Evolutionary conservation across 2,888 invertebrate genomes (phyloP).

Genomic region (Cerceris ruficornis): DNA sequence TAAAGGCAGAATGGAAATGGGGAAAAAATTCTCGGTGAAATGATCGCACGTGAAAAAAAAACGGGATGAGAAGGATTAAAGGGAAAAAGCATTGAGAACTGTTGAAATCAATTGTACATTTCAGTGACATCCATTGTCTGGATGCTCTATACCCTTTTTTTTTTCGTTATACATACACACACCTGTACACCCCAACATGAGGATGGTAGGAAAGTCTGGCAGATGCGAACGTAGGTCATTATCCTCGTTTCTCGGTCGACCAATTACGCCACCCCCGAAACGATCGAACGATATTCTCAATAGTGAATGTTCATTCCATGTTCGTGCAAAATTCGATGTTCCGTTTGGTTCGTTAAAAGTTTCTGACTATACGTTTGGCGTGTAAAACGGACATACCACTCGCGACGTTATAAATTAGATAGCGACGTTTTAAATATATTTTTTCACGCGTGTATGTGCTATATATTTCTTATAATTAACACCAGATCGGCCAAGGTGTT

Average conservation of each 20-base stretch:
- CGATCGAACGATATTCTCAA: conserved; percentile 35
- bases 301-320: neutral
- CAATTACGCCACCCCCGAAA: conserved; percentile 45
- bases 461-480: no score
- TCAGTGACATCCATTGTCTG: conserved; percentile 3
- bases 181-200: neutral
- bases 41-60: conserved; percentile 4
- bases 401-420: no score
- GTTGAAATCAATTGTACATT: conserved; percentile 13
- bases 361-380: no score
- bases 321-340: neutral
- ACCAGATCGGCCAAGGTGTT: no score
- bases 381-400: no score
- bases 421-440: no score
- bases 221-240: conserved; percentile 2
- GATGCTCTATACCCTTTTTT: neutral
- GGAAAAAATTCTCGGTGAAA: conserved; percentile 6
- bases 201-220: neutral
- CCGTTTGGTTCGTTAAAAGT: neutral
- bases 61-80: neutral
- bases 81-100: conserved; percentile 1
- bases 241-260: conserved; percentile 43
- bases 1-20: neutral
- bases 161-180: neutral
- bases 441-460: no score